Evolutionary conservation across 2,113 vertebrate species (phyloP).

Genomic region (Numenius arquata): DNA sequence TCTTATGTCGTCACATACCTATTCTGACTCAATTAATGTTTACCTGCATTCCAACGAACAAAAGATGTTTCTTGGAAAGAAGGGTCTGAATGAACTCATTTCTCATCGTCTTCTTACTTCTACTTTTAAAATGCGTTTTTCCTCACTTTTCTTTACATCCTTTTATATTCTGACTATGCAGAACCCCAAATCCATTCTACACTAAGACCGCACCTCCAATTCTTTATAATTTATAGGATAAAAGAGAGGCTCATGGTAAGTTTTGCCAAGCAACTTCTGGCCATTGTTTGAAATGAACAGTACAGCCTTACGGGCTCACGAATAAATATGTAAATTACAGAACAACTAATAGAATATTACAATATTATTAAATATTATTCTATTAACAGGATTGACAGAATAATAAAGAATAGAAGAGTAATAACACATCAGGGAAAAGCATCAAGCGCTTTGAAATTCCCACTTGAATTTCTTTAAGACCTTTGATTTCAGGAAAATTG

Average conservation of each 20-base stretch:
- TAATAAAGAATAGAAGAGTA: neutral
- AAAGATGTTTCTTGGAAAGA: neutral
- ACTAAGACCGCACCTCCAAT: neutral
- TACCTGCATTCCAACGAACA: neutral
- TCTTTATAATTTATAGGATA: neutral
- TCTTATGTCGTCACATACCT: neutral
- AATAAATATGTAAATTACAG: neutral
- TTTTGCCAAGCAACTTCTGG: neutral
- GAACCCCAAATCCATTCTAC: neutral
- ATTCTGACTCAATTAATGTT: neutral
- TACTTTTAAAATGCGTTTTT: neutral
- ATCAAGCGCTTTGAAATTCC: neutral
- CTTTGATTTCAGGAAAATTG: neutral
- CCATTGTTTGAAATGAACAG: neutral
- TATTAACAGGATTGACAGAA: no score
- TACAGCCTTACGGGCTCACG: accelerated
- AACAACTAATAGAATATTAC: neutral
- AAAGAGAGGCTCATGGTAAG: accelerated
- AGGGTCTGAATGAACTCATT: neutral
- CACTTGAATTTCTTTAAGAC: neutral
- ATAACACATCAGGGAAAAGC: neutral
- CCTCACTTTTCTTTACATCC: neutral
- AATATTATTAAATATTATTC: neutral
- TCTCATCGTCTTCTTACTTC: neutral
- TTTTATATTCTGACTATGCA: neutral